phyloP scores from a whole-genome alignment of 2,888 invertebrate species.

The Zeuzera pyrina region DNA sequence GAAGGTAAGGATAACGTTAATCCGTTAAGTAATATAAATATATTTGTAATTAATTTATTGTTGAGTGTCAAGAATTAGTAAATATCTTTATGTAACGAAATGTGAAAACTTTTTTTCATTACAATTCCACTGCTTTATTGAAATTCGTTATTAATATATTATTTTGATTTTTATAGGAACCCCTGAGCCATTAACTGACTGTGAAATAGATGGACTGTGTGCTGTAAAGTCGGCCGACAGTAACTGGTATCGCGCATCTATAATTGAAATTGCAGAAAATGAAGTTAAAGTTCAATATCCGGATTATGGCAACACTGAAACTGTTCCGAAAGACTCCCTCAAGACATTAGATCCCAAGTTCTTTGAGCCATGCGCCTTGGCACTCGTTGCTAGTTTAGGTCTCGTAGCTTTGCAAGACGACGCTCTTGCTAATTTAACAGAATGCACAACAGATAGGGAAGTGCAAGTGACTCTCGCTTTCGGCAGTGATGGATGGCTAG shows the following conservation, averaged over 20 bases:
- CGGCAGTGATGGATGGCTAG: constrained; percentile 71
- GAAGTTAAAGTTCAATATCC: constrained; percentile 71
- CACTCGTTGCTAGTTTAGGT: constrained; percentile 49
- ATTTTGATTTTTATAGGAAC: constrained; percentile 38
- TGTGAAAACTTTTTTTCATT: too few species aligned
- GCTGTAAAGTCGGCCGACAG: constrained; percentile 75
- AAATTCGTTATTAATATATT: background rate
- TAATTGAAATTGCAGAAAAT: constrained; percentile 53
- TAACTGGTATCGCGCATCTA: constrained; percentile 81
- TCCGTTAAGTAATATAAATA: constrained; percentile 1
- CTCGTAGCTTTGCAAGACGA: constrained; percentile 52
- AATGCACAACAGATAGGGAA: constrained; percentile 64
- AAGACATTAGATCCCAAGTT: constrained; percentile 64
- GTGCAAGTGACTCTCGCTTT: constrained; percentile 68
- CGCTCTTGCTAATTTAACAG: constrained; percentile 38
- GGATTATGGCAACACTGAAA: constrained; percentile 82
- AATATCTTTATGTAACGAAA: too few species aligned
- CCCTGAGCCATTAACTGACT: constrained; percentile 46
- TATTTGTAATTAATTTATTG: constrained; percentile 8
- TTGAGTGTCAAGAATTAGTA: too few species aligned
- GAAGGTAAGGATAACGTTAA: constrained; percentile 33
- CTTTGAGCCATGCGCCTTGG: constrained; percentile 49
- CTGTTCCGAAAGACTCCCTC: constrained; percentile 51
- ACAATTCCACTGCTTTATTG: too few species aligned
- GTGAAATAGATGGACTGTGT: constrained; percentile 70